phyloP scores from a whole-genome alignment of 1,140 invertebrate species.

The Ceratitis capitata region DNA sequence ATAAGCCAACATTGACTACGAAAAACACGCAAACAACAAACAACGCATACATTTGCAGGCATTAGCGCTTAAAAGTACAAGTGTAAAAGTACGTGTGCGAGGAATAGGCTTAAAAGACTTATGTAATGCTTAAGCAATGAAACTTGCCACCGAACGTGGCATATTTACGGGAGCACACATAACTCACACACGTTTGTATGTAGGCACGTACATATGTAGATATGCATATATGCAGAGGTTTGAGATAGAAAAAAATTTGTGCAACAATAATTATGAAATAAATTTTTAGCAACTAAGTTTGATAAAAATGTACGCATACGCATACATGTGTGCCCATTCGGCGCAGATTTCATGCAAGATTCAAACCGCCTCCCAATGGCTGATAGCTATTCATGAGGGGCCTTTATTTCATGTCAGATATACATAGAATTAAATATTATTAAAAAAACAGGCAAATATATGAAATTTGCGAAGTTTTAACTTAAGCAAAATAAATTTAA shows the following conservation, averaged over 20 bases:
- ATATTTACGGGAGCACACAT: not conserved
- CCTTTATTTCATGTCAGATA: no score
- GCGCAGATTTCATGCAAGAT: no score
- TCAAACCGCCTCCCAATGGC: no score
- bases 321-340: not conserved
- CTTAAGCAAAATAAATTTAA: no score
- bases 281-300: not conserved
- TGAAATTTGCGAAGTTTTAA: no score
- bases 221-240: no score
- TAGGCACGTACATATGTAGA: not conserved
- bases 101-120: not conserved
- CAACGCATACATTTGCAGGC: not conserved
- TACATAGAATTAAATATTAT: no score
- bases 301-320: not conserved
- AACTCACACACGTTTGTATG: not conserved
- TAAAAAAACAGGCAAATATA: no score
- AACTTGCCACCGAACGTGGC: conserved; percentile 12
- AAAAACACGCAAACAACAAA: not conserved
- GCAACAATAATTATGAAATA: not conserved
- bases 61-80: not conserved
- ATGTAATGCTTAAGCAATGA: not conserved
- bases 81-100: not conserved
- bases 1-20: conserved; percentile 8
- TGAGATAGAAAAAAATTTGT: not conserved
- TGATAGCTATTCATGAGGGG: no score